phyloP scores from a whole-genome alignment of 2,888 invertebrate genomes.

The Tetanocera ferruginea region DNA sequence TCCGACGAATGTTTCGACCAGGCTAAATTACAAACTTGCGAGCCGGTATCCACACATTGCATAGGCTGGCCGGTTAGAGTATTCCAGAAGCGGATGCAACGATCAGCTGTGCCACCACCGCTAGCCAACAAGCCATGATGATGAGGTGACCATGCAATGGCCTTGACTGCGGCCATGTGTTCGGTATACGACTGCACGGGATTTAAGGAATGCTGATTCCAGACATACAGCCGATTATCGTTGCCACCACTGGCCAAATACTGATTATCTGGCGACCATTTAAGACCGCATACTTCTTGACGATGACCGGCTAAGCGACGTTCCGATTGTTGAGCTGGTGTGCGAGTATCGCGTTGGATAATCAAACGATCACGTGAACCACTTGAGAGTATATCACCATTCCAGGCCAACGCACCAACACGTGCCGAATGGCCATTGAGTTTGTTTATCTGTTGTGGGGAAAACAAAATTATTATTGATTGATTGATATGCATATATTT shows the following conservation, averaged over 20 bases:
- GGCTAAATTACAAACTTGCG: slow-evolving; percentile 97
- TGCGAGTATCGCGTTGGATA: slow-evolving; percentile 92
- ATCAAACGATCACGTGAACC: slow-evolving; percentile 96
- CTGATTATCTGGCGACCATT: slow-evolving; percentile 98
- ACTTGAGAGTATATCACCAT: slow-evolving; percentile 95
- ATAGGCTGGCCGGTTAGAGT: slow-evolving; percentile 97
- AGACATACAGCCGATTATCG: slow-evolving; percentile 76
- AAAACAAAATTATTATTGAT: slow-evolving; percentile 37
- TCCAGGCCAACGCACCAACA: slow-evolving; percentile 96
- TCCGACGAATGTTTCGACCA: slow-evolving; percentile 99
- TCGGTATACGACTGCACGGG: slow-evolving; percentile 96
- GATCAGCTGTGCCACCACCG: slow-evolving; percentile 99
- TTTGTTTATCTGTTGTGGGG: slow-evolving; percentile 78
- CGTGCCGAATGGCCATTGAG: slow-evolving; percentile 92
- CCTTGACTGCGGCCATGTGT: slow-evolving; percentile 97
- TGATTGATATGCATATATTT: too few species aligned
- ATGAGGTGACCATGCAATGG: slow-evolving; percentile 99
- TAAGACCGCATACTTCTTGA: slow-evolving; percentile 97
- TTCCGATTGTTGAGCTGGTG: slow-evolving; percentile 82
- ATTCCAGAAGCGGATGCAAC: slow-evolving; percentile 98
- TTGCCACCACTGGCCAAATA: slow-evolving; percentile 98
- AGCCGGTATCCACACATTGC: slow-evolving; percentile 98
- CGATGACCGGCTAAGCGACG: slow-evolving; percentile 90
- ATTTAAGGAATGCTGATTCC: slow-evolving; percentile 85
- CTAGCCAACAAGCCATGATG: slow-evolving; percentile 96